Percentiles rank a stretch among this genome's conserved stretches.
Conservation (phyloP, 2,797 vertebrate genomes). For the Semotilus atromaculatus region DNA sequence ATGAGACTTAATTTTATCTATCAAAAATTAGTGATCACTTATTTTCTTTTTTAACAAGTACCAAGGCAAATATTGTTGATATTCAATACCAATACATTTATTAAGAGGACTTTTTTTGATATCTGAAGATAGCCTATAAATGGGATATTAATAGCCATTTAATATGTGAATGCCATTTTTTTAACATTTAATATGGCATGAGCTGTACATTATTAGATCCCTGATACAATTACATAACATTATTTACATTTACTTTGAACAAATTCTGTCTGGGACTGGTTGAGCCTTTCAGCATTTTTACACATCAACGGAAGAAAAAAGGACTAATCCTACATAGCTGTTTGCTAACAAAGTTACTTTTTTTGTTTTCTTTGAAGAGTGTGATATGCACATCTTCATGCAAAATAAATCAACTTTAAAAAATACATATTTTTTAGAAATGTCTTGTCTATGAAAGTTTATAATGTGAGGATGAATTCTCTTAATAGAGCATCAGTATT, state of each 20-base stretch:
- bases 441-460: not conserved
- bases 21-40: not conserved
- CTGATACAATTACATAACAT: not conserved
- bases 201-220: not conserved
- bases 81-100: not conserved
- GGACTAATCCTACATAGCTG: too few relatives aligned
- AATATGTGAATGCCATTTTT: not conserved
- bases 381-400: not conserved
- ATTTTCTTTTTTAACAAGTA: not conserved
- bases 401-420: not conserved
- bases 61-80: not conserved
- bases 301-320: not conserved
- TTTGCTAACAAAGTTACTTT: not conserved
- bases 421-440: not conserved
- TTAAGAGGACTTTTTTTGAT: not conserved
- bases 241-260: not conserved
- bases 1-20: not conserved
- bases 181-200: not conserved
- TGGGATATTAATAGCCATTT: not conserved
- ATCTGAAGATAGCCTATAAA: not conserved
- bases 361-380: not conserved
- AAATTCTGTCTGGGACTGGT: not conserved
- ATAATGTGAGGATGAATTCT: not conserved
- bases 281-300: not conserved
- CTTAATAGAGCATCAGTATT: not conserved